phyloP scores from a whole-genome alignment of 2,113 vertebrate genomes.

The Empidonax traillii region DNA sequence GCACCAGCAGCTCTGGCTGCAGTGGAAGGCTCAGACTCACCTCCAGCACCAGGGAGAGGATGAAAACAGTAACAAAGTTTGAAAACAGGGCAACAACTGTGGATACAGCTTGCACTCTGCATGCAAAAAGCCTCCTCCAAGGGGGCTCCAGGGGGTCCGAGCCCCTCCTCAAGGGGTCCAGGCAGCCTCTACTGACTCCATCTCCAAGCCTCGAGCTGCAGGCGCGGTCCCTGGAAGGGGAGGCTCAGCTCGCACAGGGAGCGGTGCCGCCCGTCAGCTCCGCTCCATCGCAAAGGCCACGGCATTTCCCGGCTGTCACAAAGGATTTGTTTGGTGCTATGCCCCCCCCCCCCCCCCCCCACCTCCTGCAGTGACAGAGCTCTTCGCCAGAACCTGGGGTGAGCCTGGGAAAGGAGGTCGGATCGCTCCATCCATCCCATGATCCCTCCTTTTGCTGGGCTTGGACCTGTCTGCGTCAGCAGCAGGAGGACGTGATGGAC shows the following conservation, averaged over 20 bases:
- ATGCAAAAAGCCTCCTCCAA: not conserved
- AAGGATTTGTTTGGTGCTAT: not conserved
- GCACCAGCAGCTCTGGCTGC: not conserved
- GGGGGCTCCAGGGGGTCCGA: not conserved
- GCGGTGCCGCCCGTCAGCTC: not conserved
- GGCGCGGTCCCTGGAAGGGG: accelerated
- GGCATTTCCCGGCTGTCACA: not conserved
- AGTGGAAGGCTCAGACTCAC: not conserved
- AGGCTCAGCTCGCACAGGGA: not conserved
- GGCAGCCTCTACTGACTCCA: not conserved
- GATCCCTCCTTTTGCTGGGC: not conserved
- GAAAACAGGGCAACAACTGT: not conserved
- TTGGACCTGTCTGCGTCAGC: not conserved
- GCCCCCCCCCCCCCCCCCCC: not conserved
- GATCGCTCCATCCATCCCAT: not conserved
- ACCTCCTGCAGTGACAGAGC: not conserved
- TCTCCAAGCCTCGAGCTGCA: accelerated
- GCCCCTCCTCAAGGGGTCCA: not conserved
- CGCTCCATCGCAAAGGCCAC: not conserved
- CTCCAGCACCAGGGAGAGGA: not conserved
- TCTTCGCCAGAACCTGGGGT: not conserved
- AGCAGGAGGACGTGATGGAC: not conserved
- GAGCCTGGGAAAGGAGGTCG: not conserved
- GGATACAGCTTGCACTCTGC: not conserved
- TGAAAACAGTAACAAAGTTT: not conserved